Percentiles rank a stretch among this genome's conserved stretches.
Evolutionary conservation across 2,797 vertebrate species (phyloP).

Genomic region (Strix occidentalis): DNA sequence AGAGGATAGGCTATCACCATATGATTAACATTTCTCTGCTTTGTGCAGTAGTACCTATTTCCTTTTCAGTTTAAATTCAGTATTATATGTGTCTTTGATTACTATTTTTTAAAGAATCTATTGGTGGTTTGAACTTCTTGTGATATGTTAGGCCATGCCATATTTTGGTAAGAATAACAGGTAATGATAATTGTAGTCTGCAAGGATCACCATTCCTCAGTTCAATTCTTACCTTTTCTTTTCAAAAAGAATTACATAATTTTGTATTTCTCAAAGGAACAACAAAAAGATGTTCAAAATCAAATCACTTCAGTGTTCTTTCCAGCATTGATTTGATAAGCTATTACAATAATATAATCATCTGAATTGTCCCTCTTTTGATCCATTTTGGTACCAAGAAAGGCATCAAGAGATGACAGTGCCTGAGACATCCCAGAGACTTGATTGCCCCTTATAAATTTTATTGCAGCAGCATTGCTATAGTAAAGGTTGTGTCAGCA

Average conservation of each 20-base stretch:
- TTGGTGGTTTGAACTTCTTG: background rate
- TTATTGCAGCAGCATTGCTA: conserved; percentile 18
- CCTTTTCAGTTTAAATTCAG: background rate
- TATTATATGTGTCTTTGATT: background rate
- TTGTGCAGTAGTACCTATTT: background rate
- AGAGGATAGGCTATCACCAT: background rate
- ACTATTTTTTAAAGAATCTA: background rate
- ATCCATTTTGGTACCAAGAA: conserved; percentile 40
- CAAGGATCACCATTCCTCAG: background rate
- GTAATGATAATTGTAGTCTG: background rate
- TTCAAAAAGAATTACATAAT: background rate
- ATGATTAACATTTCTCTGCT: background rate
- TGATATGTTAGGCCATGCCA: background rate
- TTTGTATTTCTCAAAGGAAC: background rate
- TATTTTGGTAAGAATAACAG: background rate
- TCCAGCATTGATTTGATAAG: conserved; percentile 36
- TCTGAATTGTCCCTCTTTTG: conserved; percentile 30
- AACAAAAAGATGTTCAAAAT: background rate
- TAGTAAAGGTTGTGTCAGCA: conserved; percentile 47
- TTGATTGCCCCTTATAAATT: conserved; percentile 53
- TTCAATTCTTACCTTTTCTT: background rate
- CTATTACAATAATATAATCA: conserved; percentile 18
- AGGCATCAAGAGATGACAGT: conserved; percentile 21
- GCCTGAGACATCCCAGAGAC: background rate
- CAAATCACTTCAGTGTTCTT: background rate